Evolutionary conservation across 2,797 vertebrate genomes (phyloP).

Genomic region (Amblyraja radiata): DNA sequence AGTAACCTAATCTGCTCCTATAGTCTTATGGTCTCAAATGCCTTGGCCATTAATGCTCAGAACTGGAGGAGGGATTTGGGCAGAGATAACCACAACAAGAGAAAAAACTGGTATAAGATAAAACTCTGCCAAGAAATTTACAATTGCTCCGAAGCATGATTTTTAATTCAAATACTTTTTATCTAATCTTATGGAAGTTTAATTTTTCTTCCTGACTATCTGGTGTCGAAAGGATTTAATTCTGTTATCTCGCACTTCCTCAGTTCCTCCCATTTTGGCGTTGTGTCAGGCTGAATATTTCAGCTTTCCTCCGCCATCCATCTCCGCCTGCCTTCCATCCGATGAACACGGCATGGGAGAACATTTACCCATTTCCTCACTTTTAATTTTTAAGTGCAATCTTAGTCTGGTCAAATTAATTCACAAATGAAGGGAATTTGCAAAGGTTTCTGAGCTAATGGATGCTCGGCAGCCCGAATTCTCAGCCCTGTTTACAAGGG

Average conservation of each 20-base stretch:
- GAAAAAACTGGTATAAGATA: no score
- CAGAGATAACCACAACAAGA: not conserved
- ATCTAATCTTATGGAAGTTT: not conserved
- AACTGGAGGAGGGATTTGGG: not conserved
- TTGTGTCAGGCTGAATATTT: not conserved
- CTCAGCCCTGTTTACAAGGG: slow-evolving; percentile 79
- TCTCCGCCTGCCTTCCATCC: not conserved
- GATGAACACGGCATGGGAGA: not conserved
- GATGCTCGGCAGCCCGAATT: slow-evolving; percentile 71
- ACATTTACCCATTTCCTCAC: slow-evolving; percentile 36
- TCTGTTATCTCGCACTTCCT: slow-evolving; percentile 1
- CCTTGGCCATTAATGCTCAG: not conserved
- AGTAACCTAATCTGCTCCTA: no score
- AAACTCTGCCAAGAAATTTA: not conserved
- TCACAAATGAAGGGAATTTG: slow-evolving; percentile 89
- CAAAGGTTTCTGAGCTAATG: slow-evolving; percentile 74
- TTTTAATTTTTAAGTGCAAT: slow-evolving; percentile 65
- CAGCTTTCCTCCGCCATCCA: not conserved
- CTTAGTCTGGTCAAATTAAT: slow-evolving; percentile 73
- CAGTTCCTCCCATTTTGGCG: not conserved
- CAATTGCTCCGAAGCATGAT: not conserved
- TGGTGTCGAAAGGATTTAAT: not conserved
- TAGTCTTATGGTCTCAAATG: no score
- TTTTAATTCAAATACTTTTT: not conserved
- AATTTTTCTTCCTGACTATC: not conserved